Conservation (phyloP, 2,797 vertebrate genomes). For the Catostomus latipinnis region DNA sequence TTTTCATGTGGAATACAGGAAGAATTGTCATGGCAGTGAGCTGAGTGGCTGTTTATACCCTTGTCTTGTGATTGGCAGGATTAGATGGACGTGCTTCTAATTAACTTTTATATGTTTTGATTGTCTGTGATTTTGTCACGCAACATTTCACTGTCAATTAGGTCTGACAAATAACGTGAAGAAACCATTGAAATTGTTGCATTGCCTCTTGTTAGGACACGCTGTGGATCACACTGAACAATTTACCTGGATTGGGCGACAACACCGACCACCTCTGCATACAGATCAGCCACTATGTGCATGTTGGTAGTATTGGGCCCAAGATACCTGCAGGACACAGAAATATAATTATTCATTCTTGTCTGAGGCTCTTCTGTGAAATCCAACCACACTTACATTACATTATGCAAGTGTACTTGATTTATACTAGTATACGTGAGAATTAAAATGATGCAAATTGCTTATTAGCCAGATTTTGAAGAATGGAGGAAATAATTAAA, state of each 20-base stretch:
- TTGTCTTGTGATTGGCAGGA: too few species aligned
- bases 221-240: background rate
- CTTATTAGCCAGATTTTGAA: background rate
- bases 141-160: too few species aligned
- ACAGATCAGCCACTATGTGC: constrained; percentile 98
- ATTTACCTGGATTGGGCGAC: constrained; percentile 97
- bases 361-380: background rate
- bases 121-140: too few species aligned
- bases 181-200: too few species aligned
- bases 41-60: too few species aligned
- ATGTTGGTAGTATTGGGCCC: constrained; percentile 99
- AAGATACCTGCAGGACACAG: constrained; percentile 82
- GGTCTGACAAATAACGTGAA: too few species aligned
- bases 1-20: too few species aligned
- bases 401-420: background rate
- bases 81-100: too few species aligned
- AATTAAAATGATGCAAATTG: background rate
- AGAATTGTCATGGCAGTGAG: too few species aligned
- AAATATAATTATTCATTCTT: background rate
- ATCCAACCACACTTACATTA: background rate
- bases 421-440: background rate
- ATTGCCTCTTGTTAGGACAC: background rate
- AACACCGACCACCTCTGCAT: constrained; percentile 96
- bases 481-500: constrained; percentile 20
- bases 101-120: too few species aligned